Evolutionary conservation across 64 coral and sea anemone species (phyloP).

Genomic region (Cladopsammia gracilis): DNA sequence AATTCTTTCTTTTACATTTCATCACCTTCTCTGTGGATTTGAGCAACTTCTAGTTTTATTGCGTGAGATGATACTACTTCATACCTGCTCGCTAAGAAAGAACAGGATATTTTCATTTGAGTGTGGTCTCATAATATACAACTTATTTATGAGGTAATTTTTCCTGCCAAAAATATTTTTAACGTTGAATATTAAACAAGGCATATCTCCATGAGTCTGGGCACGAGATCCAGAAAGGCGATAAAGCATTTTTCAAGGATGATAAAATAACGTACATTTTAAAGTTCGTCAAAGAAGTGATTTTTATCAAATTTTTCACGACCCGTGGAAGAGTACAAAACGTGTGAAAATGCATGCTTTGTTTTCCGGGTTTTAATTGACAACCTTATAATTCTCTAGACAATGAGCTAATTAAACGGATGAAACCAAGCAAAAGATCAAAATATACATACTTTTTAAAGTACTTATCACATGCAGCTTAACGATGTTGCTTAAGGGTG

Average conservation of each 20-base stretch:
- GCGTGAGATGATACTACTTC: conserved; percentile 21
- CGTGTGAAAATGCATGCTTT: background rate
- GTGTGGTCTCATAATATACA: conserved; percentile 44
- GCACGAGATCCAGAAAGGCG: conserved; percentile 18
- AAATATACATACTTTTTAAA: conserved; percentile 65
- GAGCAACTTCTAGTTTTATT: background rate
- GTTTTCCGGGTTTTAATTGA: conserved; percentile 39
- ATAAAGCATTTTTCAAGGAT: background rate
- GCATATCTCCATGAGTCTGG: background rate
- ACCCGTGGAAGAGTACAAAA: background rate
- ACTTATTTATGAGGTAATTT: conserved; percentile 28
- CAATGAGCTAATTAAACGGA: conserved; percentile 55
- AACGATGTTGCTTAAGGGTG: conserved; percentile 42
- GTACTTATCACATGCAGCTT: conserved; percentile 45
- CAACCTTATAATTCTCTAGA: conserved; percentile 43
- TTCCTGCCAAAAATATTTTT: background rate
- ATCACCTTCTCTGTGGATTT: background rate
- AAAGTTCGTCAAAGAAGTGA: background rate
- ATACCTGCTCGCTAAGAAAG: background rate
- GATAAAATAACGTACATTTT: background rate
- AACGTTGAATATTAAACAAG: conserved; percentile 34
- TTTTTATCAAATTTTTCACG: background rate
- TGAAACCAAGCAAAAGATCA: conserved; percentile 56
- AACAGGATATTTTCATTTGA: conserved; percentile 33
- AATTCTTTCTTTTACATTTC: background rate